Base-by-base conservation (phyloP, 2,888 invertebrate genomes). In the Tetropium fuscum region DNA sequence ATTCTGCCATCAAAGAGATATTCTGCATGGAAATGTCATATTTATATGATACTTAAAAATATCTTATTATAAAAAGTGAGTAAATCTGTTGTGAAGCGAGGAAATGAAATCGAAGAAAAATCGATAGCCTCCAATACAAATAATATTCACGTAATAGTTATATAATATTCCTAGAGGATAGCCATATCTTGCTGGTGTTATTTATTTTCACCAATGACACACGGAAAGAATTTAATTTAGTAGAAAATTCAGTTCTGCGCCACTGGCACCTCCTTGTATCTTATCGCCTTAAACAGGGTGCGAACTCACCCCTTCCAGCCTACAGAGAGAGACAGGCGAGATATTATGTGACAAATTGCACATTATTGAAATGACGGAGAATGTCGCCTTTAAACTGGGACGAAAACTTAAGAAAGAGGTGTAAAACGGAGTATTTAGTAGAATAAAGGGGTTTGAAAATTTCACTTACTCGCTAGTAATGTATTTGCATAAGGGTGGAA, bases 331-430 rank as follows among this genome's bases (percentile, higher is more conserved):
- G 63, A 57, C 49, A 49, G 73, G 58, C 65, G 67, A 67, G 74
- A 78, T 78, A 78, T 78, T 78, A 77, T 79, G 79, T 79, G 79
- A 80, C 80, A 80, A 80, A 80, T 80, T 79, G 77, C 77, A 74
- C 77, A 77, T 79, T 79, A 80, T 79, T 78, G 79, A 76, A 76
- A 78, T 74, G 77, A 75, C 73, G 71, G 71, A 71, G 69, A 67
- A 69, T 68, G 63, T 62, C 56, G 60, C 58, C 64, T 67, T 62
- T 61, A 63, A 67, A 67, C 60, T 60, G 64, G 68, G 63, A 61
- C 61, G 63, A 66, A 66, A 63, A 55, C 63, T 66, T 64, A 62
- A 68, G 69, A 72, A 72, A 74, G 76, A 76, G 77, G 77, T 75
- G 79, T 73, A 74, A 78, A 79, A 79, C 72, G 71, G 76, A 74